Evolutionary conservation across 2,113 vertebrate genomes (phyloP).

Genomic region (Phodopus roborovskii): DNA sequence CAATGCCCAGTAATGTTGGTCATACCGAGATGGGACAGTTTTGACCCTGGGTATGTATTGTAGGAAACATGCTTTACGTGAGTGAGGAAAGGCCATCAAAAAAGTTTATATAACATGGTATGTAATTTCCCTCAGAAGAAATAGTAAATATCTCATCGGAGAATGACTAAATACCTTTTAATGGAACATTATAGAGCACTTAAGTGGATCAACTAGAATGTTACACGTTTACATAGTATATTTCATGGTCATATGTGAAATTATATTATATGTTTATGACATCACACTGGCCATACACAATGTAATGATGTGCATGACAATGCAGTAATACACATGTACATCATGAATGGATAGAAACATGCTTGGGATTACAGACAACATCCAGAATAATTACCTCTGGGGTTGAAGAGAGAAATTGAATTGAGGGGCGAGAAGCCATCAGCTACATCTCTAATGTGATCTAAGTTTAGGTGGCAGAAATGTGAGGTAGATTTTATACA

Average conservation of each 20-base stretch:
- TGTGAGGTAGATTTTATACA: neutral
- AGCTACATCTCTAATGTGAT: neutral
- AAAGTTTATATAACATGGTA: neutral
- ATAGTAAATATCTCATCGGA: slow-evolving; percentile 11
- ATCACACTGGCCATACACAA: neutral
- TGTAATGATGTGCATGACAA: neutral
- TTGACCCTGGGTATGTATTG: neutral
- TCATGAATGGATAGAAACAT: neutral
- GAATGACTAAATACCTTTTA: slow-evolving; percentile 13
- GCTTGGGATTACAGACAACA: neutral
- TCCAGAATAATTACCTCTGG: neutral
- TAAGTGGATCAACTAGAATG: neutral
- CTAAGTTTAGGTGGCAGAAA: neutral
- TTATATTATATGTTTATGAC: neutral
- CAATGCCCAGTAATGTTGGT: neutral
- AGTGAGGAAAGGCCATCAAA: neutral
- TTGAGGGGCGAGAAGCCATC: neutral
- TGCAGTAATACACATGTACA: neutral
- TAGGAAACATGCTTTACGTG: neutral
- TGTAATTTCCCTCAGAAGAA: neutral
- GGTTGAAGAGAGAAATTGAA: neutral
- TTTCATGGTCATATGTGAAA: neutral
- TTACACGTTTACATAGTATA: neutral
- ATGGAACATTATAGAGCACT: neutral
- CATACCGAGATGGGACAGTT: neutral